phyloP scores from a whole-genome alignment of 2,888 invertebrate species.

The Julus scandinavius region DNA sequence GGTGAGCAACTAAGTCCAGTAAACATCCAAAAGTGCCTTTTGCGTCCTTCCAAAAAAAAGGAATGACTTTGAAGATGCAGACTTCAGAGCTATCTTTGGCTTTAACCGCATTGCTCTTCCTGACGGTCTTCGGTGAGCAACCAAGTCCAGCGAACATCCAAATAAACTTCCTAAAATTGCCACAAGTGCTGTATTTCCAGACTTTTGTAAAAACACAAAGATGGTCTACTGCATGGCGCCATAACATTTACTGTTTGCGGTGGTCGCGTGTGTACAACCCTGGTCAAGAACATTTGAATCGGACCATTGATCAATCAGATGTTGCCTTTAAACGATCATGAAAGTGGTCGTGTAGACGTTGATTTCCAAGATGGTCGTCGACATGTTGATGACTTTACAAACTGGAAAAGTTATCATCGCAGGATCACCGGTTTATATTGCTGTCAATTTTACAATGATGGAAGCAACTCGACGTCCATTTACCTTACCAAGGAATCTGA shows the following conservation, averaged over 20 bases:
- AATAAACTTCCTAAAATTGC: neutral
- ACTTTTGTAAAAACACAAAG: too few relatives aligned
- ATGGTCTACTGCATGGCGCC: neutral
- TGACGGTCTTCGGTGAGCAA: neutral
- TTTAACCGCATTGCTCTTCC: neutral
- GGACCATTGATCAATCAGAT: neutral
- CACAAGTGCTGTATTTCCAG: neutral
- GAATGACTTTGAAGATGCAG: too few relatives aligned
- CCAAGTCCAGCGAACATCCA: neutral
- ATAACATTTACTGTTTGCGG: too few relatives aligned
- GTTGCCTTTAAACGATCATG: too few relatives aligned
- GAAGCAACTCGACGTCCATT: neutral
- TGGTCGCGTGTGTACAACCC: neutral
- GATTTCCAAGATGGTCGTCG: too few relatives aligned
- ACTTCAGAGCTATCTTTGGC: too few relatives aligned
- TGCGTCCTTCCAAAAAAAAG: too few relatives aligned
- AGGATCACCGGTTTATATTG: neutral
- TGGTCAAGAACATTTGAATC: neutral
- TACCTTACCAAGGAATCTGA: too few relatives aligned
- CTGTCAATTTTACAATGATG: neutral
- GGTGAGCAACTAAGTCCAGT: neutral
- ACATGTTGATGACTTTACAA: neutral
- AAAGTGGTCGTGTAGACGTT: too few relatives aligned
- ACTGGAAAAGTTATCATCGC: neutral
- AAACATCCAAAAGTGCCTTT: too few relatives aligned